Conservation (phyloP, 2,113 vertebrate species). For the Actenoides lindsayi region DNA sequence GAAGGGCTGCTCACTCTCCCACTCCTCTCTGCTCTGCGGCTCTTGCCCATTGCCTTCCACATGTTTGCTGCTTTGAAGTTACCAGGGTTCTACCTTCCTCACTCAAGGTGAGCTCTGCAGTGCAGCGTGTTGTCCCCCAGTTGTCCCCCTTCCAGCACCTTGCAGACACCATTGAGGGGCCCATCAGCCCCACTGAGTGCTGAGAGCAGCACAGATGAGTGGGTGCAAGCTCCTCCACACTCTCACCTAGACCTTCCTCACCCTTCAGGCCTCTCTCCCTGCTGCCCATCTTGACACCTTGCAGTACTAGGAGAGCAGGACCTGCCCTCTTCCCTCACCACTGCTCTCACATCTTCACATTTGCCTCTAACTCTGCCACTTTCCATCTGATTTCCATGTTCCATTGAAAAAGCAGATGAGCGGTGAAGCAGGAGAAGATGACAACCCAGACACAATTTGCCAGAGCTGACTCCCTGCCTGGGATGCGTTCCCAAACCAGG, state of each 20-base stretch:
- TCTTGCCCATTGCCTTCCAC: not conserved
- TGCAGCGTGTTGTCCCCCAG: accelerated
- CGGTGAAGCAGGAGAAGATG: not conserved
- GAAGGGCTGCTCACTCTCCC: not conserved
- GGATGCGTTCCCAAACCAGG: not conserved
- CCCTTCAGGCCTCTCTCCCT: not conserved
- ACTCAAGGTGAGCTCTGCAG: not conserved
- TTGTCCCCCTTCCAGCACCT: not conserved
- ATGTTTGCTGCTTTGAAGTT: not conserved
- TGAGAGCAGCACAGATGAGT: not conserved
- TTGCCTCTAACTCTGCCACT: not conserved
- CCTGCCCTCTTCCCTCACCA: accelerated
- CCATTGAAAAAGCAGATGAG: not conserved
- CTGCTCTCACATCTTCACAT: not conserved
- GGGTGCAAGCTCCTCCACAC: accelerated
- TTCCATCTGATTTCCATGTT: not conserved
- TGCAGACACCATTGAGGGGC: not conserved
- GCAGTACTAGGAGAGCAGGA: not conserved
- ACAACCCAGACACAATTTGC: not conserved
- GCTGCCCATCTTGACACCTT: not conserved
- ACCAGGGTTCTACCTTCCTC: not conserved
- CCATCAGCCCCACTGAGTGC: accelerated
- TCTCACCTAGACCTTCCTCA: not conserved
- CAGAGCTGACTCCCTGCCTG: not conserved
- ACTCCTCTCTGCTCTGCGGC: not conserved